These are phyloP conservation scores for Archips crataeganus DNA, from an alignment of 2,888 invertebrate genomes.

Conservation along the genomic window DNA sequence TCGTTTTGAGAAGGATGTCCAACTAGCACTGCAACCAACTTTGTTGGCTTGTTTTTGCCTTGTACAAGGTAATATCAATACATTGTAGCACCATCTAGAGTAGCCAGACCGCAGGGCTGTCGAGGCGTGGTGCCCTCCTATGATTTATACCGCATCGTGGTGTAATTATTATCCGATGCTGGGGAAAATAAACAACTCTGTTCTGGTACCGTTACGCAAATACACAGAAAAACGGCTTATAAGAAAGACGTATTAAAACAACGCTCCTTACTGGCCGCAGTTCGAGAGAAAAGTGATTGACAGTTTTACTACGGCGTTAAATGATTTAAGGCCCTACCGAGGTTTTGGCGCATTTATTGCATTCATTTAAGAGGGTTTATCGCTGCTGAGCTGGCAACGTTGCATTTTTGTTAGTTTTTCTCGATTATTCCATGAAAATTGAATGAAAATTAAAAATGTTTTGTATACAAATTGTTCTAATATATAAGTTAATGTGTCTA, in stretches of 20 bases:
- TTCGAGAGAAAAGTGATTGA: background rate
- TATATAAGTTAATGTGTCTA: too few species aligned
- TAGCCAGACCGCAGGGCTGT: slow-evolving; percentile 9
- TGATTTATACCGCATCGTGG: slow-evolving; percentile 18
- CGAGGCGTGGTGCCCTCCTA: slow-evolving; percentile 10
- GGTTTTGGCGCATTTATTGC: too few species aligned
- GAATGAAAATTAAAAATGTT: too few species aligned
- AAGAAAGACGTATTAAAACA: background rate
- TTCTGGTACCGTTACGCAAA: slow-evolving; percentile 16
- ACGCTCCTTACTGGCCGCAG: background rate
- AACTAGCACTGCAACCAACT: background rate
- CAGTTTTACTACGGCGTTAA: too few species aligned
- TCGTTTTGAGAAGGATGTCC: slow-evolving; percentile 1
- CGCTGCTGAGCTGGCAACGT: too few species aligned
- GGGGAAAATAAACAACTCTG: slow-evolving; percentile 9
- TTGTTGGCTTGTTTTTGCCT: background rate
- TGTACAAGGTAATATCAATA: slow-evolving; percentile 9
- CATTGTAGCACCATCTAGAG: slow-evolving; percentile 15
- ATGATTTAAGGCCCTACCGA: too few species aligned
- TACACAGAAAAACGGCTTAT: background rate
- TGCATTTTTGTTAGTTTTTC: too few species aligned
- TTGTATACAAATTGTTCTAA: too few species aligned
- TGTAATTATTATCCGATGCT: slow-evolving; percentile 12
- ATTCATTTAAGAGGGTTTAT: too few species aligned
- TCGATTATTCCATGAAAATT: too few species aligned